Evolutionary conservation across 2,888 invertebrate genomes (phyloP), one percentile per base, ranked within the genome.

Genomic region (Mythimna lalbum): DNA sequence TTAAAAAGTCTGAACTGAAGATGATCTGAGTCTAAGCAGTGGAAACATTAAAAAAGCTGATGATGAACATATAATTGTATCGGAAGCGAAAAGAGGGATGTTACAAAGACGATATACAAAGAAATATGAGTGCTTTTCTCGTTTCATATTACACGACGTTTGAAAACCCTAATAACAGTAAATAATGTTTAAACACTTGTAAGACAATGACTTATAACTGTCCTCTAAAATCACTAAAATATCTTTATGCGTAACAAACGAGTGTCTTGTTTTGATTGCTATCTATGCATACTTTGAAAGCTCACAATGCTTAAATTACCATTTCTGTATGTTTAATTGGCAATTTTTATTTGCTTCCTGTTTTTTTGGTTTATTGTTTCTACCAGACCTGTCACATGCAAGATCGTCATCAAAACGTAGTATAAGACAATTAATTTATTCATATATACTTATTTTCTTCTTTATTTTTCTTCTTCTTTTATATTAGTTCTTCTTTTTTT

Each of bases 121-220:
- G 14, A 12, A 23, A 52, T 12, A 5, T 52, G 1, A 27, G 6
- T 6, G 14, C 5, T 31, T 19, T 19, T 27, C 53, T 55, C 31
- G 27, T 17, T 27, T 27, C 12, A 10, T 39, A 4, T 17, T 43
- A 43, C 17, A 1, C 43, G 43, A 17, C 17, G 6, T 55, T 52
- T 47, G 70, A 17, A 57, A 76, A 21, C 82, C 74, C 62, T 69
- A 60, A 59, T 1, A 50, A 23, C 31, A 27, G 43, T 43, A 19
- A 43, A 43, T 43, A 43, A 43, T 43, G 2, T 36, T 56, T 21
- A 33, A 53, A 23, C 49, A 52, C 27, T 72, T 43, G 52, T 47
- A 64, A 77, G 19, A 39, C 69, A 78, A 75, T 80, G 64, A 75
- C 62, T 72, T 70, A 55, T 69, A 79, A 73, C 73, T 65, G 65